Evolutionary conservation across 2,797 vertebrate species (phyloP), one percentile per base, ranked within the genome.

Genomic region (Melanotaenia pygmaea): DNA sequence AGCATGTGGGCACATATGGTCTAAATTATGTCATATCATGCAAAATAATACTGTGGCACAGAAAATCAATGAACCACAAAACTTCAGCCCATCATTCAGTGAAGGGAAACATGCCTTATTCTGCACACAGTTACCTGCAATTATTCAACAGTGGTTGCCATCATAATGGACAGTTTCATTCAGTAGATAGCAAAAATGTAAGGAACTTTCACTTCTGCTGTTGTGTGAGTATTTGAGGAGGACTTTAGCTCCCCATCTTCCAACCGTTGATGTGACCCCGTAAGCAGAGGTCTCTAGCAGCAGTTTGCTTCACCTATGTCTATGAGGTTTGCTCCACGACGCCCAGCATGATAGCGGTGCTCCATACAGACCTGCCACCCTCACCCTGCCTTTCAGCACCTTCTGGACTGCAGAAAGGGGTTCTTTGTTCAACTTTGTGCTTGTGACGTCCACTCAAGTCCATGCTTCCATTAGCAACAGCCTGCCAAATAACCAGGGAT

Each of bases 301-400:
- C 81, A 57, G 70, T 64, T 84, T 72, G 79, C 74, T 66, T 87
- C 70, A 76, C 78, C 78, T 93, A 92, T 92, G 89, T 91, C 87
- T 80, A 18, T 70, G 64, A 72, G 79, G 54, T 84, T 70, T 66
- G 69, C 70, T 82, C 69, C 78, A 70, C 72, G 74, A 79, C 76
- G 79, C 85, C 87, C 91, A 85, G 90, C 85, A 80, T 91, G 92
- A 93, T 89, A 92, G 91, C 85, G 81, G 83, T 72, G 78, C 86
- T 87, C 88, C 72, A 54, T 67, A 34, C 89, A 78, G 87, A 64
- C 79, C 89, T 92, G 90, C 89, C 87, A 89, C 91, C 88, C 82
- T 92, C 84, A 88, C 91, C 93, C 90, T 67, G 91, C 90, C 94
- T 97, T 95, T 97, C 96, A 96, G 94, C 96, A 93, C 93, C 92